Conservation (phyloP, 92 coral and sea anemone genomes). For the Phenganax subtilis region DNA sequence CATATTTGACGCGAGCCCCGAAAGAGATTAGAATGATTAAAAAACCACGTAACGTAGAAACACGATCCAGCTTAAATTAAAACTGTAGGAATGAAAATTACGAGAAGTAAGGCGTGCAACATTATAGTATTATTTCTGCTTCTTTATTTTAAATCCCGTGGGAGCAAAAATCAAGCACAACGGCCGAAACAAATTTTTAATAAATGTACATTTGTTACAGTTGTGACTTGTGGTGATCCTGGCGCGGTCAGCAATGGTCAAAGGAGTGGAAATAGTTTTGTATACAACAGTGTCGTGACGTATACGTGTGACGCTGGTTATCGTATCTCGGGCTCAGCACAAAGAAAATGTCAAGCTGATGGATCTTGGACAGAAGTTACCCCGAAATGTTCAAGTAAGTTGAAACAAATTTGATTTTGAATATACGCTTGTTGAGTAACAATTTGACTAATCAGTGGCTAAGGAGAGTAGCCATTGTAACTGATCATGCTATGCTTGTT, state of each 20-base stretch:
- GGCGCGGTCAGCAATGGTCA: slow-evolving; percentile 62
- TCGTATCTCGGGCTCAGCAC: slow-evolving; percentile 73
- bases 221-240: slow-evolving; percentile 74
- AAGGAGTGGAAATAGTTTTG: slow-evolving; percentile 55
- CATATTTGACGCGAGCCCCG: too few species aligned
- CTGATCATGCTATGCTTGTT: too few species aligned
- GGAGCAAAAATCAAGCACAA: background rate
- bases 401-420: slow-evolving; percentile 6
- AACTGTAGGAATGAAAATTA: too few species aligned
- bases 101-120: background rate
- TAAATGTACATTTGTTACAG: slow-evolving; percentile 38
- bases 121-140: background rate
- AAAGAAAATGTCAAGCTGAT: slow-evolving; percentile 66
- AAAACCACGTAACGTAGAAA: too few species aligned
- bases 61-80: too few species aligned
- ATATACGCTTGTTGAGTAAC: too few species aligned
- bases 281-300: slow-evolving; percentile 66
- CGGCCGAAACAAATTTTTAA: background rate
- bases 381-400: slow-evolving; percentile 73
- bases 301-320: slow-evolving; percentile 69
- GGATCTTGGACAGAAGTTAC: slow-evolving; percentile 84
- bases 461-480: too few species aligned
- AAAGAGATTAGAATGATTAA: too few species aligned
- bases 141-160: background rate
- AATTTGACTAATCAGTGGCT: too few species aligned